phyloP scores from a whole-genome alignment of 2,888 invertebrate genomes.

The Amphiduros pacificus region DNA sequence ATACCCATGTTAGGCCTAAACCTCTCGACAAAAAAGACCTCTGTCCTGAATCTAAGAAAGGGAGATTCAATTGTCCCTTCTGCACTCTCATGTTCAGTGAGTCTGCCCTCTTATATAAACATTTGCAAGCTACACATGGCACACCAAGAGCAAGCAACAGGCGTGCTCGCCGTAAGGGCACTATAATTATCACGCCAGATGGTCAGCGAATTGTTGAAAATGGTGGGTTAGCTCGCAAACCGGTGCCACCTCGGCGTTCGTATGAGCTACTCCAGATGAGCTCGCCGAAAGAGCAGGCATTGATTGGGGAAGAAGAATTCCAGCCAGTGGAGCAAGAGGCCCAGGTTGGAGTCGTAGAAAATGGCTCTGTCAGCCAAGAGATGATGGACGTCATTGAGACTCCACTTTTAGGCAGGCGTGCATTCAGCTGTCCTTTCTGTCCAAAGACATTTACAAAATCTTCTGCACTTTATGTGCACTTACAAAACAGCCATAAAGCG shows the following conservation, averaged over 20 bases:
- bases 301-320: not conserved
- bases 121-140: conserved; percentile 11
- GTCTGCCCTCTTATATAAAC: conserved; percentile 9
- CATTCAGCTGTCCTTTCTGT: conserved; percentile 18
- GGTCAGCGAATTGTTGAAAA: conserved; percentile 1
- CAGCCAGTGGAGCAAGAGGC: not conserved
- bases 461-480: conserved; percentile 12
- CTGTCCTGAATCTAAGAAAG: conserved; percentile 8
- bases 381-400: not conserved
- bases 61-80: conserved; percentile 15
- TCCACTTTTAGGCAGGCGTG: conserved; percentile 3
- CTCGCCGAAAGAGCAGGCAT: not conserved
- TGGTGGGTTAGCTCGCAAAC: not conserved
- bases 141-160: conserved; percentile 14
- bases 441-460: conserved; percentile 15
- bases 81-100: conserved; percentile 13
- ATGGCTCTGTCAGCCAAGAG: not conserved
- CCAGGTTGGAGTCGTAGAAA: not conserved
- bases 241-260: not conserved
- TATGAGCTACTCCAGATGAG: not conserved
- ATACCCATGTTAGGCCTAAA: not conserved
- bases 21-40: not conserved
- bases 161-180: conserved; percentile 10
- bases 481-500: conserved; percentile 15
- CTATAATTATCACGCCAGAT: conserved; percentile 8